Base-by-base conservation (phyloP, 2,797 vertebrate genomes). In the Onychomys torridus region DNA sequence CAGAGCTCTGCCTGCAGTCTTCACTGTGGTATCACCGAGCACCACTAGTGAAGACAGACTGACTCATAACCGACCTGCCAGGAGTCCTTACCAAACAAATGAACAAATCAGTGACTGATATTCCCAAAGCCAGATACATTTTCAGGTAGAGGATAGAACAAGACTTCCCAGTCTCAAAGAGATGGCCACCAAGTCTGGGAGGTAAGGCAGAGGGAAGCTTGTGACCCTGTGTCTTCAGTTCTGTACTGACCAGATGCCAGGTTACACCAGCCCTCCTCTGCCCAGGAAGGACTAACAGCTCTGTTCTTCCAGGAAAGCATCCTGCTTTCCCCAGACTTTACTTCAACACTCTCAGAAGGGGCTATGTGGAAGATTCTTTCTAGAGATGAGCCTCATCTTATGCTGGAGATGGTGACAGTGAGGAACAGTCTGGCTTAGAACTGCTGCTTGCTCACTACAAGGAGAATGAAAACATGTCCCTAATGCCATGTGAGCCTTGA, bases 101-200 rank as follows among this genome's bases (percentile, higher is more conserved):
- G 9, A 73, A 43, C 71, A 57, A 78, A 40, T 69, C 37, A 75
- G 43, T 81, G 85, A 93, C 55, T 65, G n/a, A 93, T 73, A 90
- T 37, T 37, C 69, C n/a, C 59, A 69, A 88, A 90, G 82, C 19
- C 86, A 92, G 65, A 29, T 37, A 76, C 75, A 96, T 17, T 81
- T 87, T 86, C 90, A 89, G 49, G 37, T 69, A n/a, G 16, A 17
- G 34, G 65, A 67, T 67, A 67, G 65, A 67, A 67, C 63, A 37
- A 37, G 11, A 27, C 23, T 43, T 84, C 82, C 43, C 9, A 6
- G 27, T 13, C 14, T 40, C 27, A 63, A 21, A 19, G 37, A 77
- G 37, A 43, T 21, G 27, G 81, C 81, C 59, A 46, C 40, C 59
- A 46, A 63, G 40, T 84, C 37, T 84, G 40, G 16, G 40, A 63